Percentiles rank a stretch among this genome's conserved stretches.
phyloP scores from a whole-genome alignment of 2,888 invertebrate genomes.

The Drosophila sordidula region DNA sequence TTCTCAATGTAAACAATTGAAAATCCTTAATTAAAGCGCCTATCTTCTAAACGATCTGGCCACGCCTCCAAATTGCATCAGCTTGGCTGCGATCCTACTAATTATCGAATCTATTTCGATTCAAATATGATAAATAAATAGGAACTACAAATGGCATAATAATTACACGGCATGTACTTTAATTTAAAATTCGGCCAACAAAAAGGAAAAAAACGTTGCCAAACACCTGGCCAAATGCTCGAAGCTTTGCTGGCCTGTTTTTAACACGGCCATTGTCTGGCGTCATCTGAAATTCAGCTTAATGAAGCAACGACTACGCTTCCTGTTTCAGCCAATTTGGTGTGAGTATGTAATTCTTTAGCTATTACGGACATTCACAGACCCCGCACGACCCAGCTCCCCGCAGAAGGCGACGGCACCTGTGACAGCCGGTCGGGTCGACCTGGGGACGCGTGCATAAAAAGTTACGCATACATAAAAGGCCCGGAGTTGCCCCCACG shows the following conservation, averaged over 20 bases:
- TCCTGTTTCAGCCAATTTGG: conserved; percentile 84
- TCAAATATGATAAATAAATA: not conserved
- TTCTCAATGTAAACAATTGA: too few relatives aligned
- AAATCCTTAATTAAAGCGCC: too few relatives aligned
- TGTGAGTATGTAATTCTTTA: conserved; percentile 84
- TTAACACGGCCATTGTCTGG: conserved; percentile 48
- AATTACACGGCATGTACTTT: conserved; percentile 8
- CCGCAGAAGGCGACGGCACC: conserved; percentile 43
- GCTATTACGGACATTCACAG: conserved; percentile 78
- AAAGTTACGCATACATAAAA: conserved; percentile 74
- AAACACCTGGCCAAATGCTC: conserved; percentile 10
- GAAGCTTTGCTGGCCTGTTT: conserved; percentile 4
- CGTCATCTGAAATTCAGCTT: conserved; percentile 79
- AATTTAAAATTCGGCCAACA: conserved; percentile 20
- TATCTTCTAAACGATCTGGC: not conserved
- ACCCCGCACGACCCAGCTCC: conserved; percentile 7
- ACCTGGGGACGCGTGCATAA: conserved; percentile 62
- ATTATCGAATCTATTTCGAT: not conserved
- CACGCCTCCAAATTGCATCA: not conserved
- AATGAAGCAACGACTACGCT: conserved; percentile 82
- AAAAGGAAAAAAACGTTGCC: conserved; percentile 5
- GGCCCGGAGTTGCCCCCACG: conserved; percentile 16
- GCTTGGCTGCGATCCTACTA: not conserved
- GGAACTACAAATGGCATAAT: not conserved
- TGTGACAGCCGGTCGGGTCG: conserved; percentile 59